Base-by-base conservation (phyloP, 2,888 invertebrate genomes). In the Cosmorhoe ocellata region DNA sequence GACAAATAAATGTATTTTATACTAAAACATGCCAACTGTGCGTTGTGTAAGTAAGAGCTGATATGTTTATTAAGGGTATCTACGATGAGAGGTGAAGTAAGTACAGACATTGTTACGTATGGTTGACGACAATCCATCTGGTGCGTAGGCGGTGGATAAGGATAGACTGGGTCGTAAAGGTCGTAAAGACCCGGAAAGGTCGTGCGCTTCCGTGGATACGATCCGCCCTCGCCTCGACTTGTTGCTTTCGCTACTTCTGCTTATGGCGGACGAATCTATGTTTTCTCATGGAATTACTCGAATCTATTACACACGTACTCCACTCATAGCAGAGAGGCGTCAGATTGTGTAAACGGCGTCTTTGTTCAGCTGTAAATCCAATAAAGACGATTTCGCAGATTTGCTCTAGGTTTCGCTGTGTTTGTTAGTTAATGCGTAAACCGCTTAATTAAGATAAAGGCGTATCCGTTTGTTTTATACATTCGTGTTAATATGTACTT, bases 161-260 rank as follows among this genome's bases (percentile, higher is more conserved):
- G 64, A 64, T 65, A 63, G 65, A 69, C 60, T 63, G 60, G 63
- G 69, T 69, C 64, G 62, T 63, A 66, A 74, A 74, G 66, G 65
- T 73, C 71, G 63, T 75, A 76, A 76, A 78, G 68, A 67, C 66
- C 64, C 71, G 67, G 66, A 71, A 76, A 75, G 76, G 74, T 77
- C 75, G 69, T 73, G 64, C 60, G 65, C 67, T 66, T 63, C 59
- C 61, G 51, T 32, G 32, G 27, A 31, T 33, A 30, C 28, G 30
- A 48, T 56, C 60, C 62, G 64, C 64, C 68, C 69, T 58, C 63
- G 63, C 74, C 37, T 39, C 13, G 77, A 86, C 86, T 85, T 86
- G 86, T 87, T 87, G 86, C 86, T 71, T 71, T 64, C 56, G 51
- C 55, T 64, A 60, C 71, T 43, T 30, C 49, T 80, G 78, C 81